phyloP scores from a whole-genome alignment of 2,888 invertebrate genomes.

The Campoplex capitator region DNA sequence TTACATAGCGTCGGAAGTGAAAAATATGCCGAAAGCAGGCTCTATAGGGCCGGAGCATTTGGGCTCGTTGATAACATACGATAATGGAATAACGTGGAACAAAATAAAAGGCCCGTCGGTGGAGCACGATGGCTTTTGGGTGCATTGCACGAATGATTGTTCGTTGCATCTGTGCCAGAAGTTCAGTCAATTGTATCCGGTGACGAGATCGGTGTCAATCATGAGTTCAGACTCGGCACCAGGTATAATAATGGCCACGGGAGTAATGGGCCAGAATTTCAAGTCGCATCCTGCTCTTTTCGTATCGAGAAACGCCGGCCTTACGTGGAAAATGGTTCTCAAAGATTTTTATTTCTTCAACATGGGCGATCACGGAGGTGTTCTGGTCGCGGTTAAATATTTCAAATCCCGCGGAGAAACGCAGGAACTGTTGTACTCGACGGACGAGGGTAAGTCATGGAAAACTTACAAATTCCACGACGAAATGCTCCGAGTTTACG shows the following conservation, averaged over 20 bases:
- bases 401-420: slow-evolving; percentile 92
- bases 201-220: slow-evolving; percentile 92
- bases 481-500: slow-evolving; percentile 93
- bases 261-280: slow-evolving; percentile 91
- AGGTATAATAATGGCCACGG: slow-evolving; percentile 94
- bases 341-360: slow-evolving; percentile 94
- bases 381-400: slow-evolving; percentile 93
- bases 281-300: slow-evolving; percentile 94
- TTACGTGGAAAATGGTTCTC: slow-evolving; percentile 92
- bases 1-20: slow-evolving; percentile 94
- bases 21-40: slow-evolving; percentile 84
- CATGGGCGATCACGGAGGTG: slow-evolving; percentile 96
- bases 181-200: slow-evolving; percentile 93
- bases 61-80: slow-evolving; percentile 92
- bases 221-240: slow-evolving; percentile 95
- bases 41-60: slow-evolving; percentile 91
- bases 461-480: slow-evolving; percentile 89
- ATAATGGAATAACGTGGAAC: slow-evolving; percentile 94
- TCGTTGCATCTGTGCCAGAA: slow-evolving; percentile 95
- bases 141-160: slow-evolving; percentile 90
- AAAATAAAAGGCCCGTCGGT: slow-evolving; percentile 89
- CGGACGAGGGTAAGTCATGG: slow-evolving; percentile 95
- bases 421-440: slow-evolving; percentile 92
- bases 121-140: slow-evolving; percentile 89
- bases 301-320: slow-evolving; percentile 92